A percentile compares a stretch with the other conserved stretches of the same genome.
These are phyloP conservation scores for Lithosia quadra DNA, from an alignment of 2,888 invertebrate genomes.

Conservation along the genomic window DNA sequence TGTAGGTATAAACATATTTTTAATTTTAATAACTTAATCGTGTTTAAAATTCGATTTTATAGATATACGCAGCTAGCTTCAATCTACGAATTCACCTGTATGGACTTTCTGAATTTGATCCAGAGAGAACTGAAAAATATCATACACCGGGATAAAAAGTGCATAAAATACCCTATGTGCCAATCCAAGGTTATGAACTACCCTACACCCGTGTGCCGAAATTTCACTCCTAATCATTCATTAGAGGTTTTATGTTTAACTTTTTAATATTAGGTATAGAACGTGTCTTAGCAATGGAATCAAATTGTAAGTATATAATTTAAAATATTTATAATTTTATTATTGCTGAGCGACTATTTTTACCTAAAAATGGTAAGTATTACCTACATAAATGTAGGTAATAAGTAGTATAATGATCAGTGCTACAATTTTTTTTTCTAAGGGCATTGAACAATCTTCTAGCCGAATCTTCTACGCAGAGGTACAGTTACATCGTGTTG, in stretches of 20 bases:
- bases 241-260: background rate
- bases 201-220: too few species aligned
- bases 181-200: background rate
- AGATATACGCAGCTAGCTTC: background rate
- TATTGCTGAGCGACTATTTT: background rate
- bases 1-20: background rate
- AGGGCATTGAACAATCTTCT: slow-evolving; percentile 52
- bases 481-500: slow-evolving; percentile 79
- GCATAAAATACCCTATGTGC: too few species aligned
- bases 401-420: background rate
- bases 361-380: too few species aligned
- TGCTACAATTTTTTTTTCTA: slow-evolving; percentile 22
- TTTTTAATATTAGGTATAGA: background rate
- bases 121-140: background rate
- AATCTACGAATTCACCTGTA: background rate
- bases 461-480: slow-evolving; percentile 49
- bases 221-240: background rate
- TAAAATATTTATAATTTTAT: too few species aligned
- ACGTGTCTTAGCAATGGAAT: too few species aligned
- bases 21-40: background rate
- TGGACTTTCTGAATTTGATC: background rate
- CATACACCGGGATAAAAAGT: too few species aligned
- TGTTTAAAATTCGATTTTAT: background rate
- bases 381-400: too few species aligned
- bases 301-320: too few species aligned